Base-by-base conservation (phyloP, 1,140 invertebrate genomes). In the Drosophila insularis region DNA sequence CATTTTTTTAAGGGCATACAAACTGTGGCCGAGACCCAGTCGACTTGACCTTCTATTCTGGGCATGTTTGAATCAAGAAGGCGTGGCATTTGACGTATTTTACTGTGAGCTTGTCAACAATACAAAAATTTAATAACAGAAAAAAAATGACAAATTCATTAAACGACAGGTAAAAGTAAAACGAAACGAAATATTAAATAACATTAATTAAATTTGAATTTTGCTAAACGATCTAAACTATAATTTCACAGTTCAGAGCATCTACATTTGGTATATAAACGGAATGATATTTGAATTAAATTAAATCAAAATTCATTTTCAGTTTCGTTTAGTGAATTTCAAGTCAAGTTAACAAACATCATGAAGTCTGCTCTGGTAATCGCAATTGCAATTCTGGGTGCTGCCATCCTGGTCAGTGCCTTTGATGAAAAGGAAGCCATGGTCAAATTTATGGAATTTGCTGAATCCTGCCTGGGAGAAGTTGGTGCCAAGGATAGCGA, bases 211-310 rank as follows among this genome's bases (percentile, higher is more conserved):
- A 31, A 8, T 40, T 37, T 14, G 13, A 32, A 56, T 23, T 56
- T 54, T 61, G 46, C 39, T 60, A 77, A 80, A 73, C 40, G 60
- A 23, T 59, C 21, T 63, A 54, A 32, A 56, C 53, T 81, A 77
- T 86, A 73, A 86, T 86, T 86, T 89, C 70, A 89, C 85, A 89
- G 77, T 46, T 69, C 63, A 89, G 56, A 39, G 77, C 63, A 40
- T 65, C 31, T n/a, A n/a, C 27, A 53, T 46, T 46, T 50, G 3
- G n/a, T 23, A 19, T 78, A 72, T 78, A 78, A 61, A 60, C 17
- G 10, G n/a, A 50, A 53, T 67, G 23, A 31, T 21, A 37, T 35
- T 5, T 40, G 27, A 11, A 17, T 0, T 43, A 8, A 3, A 50
- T 50, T 21, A 54, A 23, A 19, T 27, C 4, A 54, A 54, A 54